Base-by-base conservation (phyloP, 2,113 vertebrate species). In the Aspiorhynchus laticeps region DNA sequence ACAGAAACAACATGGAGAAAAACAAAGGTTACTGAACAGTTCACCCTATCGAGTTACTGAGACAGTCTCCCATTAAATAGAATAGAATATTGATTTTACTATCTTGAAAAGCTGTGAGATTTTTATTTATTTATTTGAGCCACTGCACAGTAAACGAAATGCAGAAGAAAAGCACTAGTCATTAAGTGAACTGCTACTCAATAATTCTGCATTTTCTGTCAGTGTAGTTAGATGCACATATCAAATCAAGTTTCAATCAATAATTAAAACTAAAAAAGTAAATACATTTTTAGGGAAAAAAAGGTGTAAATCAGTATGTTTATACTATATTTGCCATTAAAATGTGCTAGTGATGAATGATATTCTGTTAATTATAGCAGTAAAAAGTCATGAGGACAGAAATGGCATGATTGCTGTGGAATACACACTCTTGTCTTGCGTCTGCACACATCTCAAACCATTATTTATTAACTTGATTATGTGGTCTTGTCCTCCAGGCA, bases 41-140 rank as follows among this genome's bases (percentile, higher is more conserved):
- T 93, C 90, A 85, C 91, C 91, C 88, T 90, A 91, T 94, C 93
- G 93, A 87, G 90, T 95, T 95, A 93, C 90, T 76, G 87, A 92
- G 93, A 94, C 93, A 94, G 92, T 92, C 84, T 78, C 91, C 92
- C 92, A 95, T 95, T 94, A 94, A 94, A 94, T 93, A 92, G 91
- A 95, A 95, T 94, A 94, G 94, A 95, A 95, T 95, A 95, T 96
- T 94, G 94, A 95, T 95, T 95, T 94, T 92, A 86, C 92, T 93
- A 91, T 95, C 92, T 92, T 92, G 87, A 83, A 89, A 90, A 84
- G 89, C 92, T 88, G 91, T 91, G 91, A 93, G 94, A 92, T 93
- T 94, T 93, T 94, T 93, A 91, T 36, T 33, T 2, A 36, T 5
- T 51, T 21, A 92, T 92, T 92, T 92, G 92, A 84, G 88, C 86